These are phyloP conservation scores for Coleophora deauratella DNA, from an alignment of 2,888 invertebrate genomes.

Conservation along the genomic window DNA sequence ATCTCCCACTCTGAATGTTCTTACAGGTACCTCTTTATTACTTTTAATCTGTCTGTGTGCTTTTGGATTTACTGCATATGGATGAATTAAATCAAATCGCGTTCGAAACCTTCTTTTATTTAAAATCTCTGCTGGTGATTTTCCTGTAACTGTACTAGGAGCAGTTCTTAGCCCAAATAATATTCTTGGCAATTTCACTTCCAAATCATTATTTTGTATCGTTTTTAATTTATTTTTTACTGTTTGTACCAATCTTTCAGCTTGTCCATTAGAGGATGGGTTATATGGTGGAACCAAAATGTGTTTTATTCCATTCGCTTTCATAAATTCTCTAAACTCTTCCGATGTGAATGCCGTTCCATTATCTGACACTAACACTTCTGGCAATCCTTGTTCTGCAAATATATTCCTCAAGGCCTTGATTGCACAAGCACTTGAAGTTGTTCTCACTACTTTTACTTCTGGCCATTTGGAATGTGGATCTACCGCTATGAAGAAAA, in stretches of 20 bases:
- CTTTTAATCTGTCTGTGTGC: no score
- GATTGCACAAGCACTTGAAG: not conserved
- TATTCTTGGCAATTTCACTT: slow-evolving; percentile 8
- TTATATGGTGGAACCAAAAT: slow-evolving; percentile 11
- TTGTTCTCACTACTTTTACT: slow-evolving; percentile 1
- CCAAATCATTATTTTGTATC: slow-evolving; percentile 2
- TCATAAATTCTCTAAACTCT: slow-evolving; percentile 8
- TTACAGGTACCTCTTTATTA: no score
- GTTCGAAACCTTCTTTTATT: not conserved
- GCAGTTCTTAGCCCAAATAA: slow-evolving; percentile 6
- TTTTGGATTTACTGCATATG: not conserved
- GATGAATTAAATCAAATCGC: not conserved
- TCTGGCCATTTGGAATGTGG: slow-evolving; percentile 10
- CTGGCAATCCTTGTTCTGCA: slow-evolving; percentile 7
- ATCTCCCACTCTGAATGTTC: no score
- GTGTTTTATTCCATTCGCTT: slow-evolving; percentile 7
- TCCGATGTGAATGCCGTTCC: slow-evolving; percentile 6
- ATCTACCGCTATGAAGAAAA: slow-evolving; percentile 10
- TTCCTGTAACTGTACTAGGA: slow-evolving; percentile 7
- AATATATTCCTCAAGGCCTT: slow-evolving; percentile 5
- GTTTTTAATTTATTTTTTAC: slow-evolving; percentile 7
- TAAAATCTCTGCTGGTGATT: slow-evolving; percentile 7
- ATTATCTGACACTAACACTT: slow-evolving; percentile 8
- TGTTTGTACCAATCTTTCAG: slow-evolving; percentile 3
- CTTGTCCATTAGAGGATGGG: slow-evolving; percentile 10